Percentiles rank a stretch among this genome's conserved stretches.
These are phyloP conservation scores for Liopterus haemorrhoidalis DNA, from an alignment of 2,888 invertebrate genomes.

Conservation along the genomic window DNA sequence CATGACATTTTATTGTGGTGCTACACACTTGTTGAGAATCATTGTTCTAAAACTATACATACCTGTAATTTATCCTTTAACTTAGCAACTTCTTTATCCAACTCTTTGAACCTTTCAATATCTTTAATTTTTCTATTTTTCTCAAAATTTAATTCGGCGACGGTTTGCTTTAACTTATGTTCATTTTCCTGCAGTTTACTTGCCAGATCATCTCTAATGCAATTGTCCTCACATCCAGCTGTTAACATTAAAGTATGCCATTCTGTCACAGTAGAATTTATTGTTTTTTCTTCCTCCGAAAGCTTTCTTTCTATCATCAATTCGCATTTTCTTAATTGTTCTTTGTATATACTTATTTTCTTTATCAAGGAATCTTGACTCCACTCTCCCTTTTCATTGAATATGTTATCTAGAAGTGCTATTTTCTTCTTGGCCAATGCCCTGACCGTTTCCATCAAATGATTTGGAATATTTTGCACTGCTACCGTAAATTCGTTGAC, in stretches of 20 bases:
- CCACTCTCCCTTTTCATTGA: slow-evolving; percentile 18
- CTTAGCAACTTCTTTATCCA: slow-evolving; percentile 11
- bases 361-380: slow-evolving; percentile 12
- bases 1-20: too few species aligned
- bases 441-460: too few species aligned
- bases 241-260: slow-evolving; percentile 6
- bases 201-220: slow-evolving; percentile 7
- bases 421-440: too few species aligned
- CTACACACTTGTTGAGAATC: too few species aligned
- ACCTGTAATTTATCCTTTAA: slow-evolving; percentile 12
- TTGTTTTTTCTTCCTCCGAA: slow-evolving; percentile 11
- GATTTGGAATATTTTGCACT: too few species aligned
- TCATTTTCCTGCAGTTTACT: slow-evolving; percentile 16
- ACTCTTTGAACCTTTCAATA: slow-evolving; percentile 7
- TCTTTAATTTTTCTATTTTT: slow-evolving; percentile 16
- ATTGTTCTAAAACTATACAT: slow-evolving; percentile 1
- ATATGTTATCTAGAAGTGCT: slow-evolving; percentile 14
- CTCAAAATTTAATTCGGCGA: slow-evolving; percentile 13
- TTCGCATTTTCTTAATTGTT: slow-evolving; percentile 1
- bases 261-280: slow-evolving; percentile 10
- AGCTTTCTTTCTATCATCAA: slow-evolving; percentile 8
- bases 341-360: slow-evolving; percentile 14
- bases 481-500: too few species aligned
- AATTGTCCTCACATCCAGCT: background rate
- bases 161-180: slow-evolving; percentile 10